These are phyloP conservation scores for Actinemys pallida DNA, from an alignment of 2,113 vertebrate species.

Conservation along the genomic window DNA sequence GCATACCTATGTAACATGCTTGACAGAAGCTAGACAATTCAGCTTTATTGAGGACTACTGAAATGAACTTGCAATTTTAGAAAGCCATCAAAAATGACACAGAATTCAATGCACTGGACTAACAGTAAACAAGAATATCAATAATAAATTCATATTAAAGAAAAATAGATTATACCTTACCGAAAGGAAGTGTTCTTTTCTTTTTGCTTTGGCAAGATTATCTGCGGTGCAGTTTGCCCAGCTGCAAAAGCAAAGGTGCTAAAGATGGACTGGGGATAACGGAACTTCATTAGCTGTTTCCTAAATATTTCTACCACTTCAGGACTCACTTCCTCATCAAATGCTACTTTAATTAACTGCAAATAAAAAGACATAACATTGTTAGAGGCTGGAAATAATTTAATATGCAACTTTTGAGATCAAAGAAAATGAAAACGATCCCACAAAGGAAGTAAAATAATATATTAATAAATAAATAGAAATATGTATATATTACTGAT, in stretches of 20 bases:
- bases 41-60: background rate
- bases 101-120: background rate
- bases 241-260: slow-evolving; percentile 95
- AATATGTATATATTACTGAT: background rate
- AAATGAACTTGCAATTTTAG: background rate
- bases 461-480: background rate
- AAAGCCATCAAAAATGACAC: background rate
- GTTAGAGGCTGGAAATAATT: slow-evolving; percentile 14
- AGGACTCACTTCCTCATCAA: slow-evolving; percentile 97
- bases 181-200: slow-evolving; percentile 98
- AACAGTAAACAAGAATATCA: background rate
- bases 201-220: slow-evolving; percentile 95
- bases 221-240: slow-evolving; percentile 91
- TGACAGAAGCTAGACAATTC: background rate
- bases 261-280: slow-evolving; percentile 96
- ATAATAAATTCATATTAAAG: background rate
- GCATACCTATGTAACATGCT: background rate
- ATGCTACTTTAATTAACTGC: slow-evolving; percentile 96
- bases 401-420: background rate
- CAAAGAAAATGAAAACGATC: background rate
- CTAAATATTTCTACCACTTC: slow-evolving; percentile 98
- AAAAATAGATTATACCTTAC: slow-evolving; percentile 72
- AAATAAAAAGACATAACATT: slow-evolving; percentile 33
- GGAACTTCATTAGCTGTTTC: slow-evolving; percentile 95
- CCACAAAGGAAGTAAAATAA: background rate